Conservation (phyloP, 2,888 invertebrate genomes). For the Polietes domitor region DNA sequence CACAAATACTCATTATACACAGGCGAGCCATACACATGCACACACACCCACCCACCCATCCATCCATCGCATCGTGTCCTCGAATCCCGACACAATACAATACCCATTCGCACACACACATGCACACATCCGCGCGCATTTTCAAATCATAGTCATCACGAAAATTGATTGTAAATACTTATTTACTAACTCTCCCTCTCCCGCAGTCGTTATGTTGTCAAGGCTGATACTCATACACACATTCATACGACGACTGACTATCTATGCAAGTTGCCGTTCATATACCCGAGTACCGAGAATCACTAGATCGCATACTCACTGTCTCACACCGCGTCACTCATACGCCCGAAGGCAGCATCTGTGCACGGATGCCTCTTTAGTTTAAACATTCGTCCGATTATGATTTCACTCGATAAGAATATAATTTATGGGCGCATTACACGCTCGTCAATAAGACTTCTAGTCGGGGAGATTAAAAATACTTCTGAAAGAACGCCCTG, state of each 20-base stretch:
- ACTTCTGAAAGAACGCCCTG: too few species aligned
- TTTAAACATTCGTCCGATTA: conserved; percentile 4
- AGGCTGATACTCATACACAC: not conserved
- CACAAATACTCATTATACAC: conserved; percentile 23
- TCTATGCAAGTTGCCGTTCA: too few species aligned
- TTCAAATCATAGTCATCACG: conserved; percentile 30
- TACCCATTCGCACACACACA: not conserved
- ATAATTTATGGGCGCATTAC: conserved; percentile 45
- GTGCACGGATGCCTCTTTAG: not conserved
- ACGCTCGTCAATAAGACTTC: not conserved
- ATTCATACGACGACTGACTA: too few species aligned
- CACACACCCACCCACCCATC: not conserved
- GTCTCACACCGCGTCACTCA: not conserved
- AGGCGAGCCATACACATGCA: conserved; percentile 7
- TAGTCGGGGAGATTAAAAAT: not conserved
- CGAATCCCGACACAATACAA: too few species aligned
- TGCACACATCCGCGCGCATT: not conserved
- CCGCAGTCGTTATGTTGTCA: not conserved
- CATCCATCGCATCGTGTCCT: too few species aligned
- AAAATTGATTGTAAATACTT: conserved; percentile 42
- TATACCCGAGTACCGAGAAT: not conserved
- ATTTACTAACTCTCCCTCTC: not conserved
- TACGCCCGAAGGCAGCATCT: not conserved
- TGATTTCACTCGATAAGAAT: not conserved
- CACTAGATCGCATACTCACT: not conserved